Percentiles rank a stretch among this genome's conserved stretches.
phyloP scores from a whole-genome alignment of 30 jellyfish, hydroid and myxozoan genomes.

The Aurelia aurita region DNA sequence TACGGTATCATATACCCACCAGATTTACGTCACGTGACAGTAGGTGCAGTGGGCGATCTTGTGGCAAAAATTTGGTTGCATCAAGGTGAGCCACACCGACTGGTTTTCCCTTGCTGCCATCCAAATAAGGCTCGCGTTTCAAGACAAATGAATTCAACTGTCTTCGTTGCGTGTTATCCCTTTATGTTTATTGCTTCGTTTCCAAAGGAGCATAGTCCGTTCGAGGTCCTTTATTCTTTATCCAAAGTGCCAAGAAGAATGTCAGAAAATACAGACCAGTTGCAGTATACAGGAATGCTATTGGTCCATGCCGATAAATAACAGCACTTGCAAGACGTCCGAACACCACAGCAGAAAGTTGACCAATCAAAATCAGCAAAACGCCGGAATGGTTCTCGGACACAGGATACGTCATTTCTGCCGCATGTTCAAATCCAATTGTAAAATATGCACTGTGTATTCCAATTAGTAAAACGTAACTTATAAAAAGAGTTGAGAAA shows the following conservation, averaged over 20 bases:
- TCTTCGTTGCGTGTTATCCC: too few species aligned
- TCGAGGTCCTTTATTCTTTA: not conserved
- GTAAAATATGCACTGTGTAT: constrained; percentile 63
- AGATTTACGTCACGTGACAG: too few species aligned
- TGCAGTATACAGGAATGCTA: not conserved
- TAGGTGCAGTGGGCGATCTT: too few species aligned
- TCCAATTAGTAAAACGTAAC: not conserved
- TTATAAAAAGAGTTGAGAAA: not conserved
- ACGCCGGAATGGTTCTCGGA: constrained; percentile 34
- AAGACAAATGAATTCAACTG: too few species aligned
- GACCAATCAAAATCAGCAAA: constrained; percentile 10
- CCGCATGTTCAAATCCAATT: constrained; percentile 76
- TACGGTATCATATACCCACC: too few species aligned
- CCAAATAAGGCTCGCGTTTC: too few species aligned
- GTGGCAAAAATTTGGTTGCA: too few species aligned
- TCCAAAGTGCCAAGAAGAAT: not conserved
- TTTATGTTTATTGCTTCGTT: not conserved
- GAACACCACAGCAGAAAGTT: constrained; percentile 4
- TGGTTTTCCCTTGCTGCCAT: too few species aligned
- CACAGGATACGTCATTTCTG: constrained; percentile 58
- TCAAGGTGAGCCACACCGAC: too few species aligned
- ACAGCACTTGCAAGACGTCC: constrained; percentile 16
- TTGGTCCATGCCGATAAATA: not conserved
- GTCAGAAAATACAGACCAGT: not conserved
- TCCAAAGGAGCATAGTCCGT: not conserved